Evolutionary conservation across 2,888 invertebrate species (phyloP), one percentile per base, ranked within the genome.

Genomic region (Congeria kusceri): DNA sequence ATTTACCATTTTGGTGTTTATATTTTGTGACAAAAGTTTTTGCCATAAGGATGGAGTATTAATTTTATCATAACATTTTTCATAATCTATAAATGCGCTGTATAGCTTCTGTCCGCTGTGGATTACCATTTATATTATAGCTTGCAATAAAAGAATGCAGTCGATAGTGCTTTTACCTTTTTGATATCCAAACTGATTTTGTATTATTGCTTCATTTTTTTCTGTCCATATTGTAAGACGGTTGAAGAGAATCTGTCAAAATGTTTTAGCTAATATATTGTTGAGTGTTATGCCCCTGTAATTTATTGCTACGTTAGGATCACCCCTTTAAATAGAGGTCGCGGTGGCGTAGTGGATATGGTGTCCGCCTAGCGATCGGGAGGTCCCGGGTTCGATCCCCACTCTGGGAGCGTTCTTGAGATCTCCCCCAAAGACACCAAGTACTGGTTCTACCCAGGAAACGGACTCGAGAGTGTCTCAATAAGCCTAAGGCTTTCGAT

Each of bases 51-150:
- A 20, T 39, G 39, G 44, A 4, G 25, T 7, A 25, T 62, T 44
- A n/a, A 62, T 62, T 62, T 62, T 62, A 44, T 62, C 62, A 20
- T 44, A 32, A 62, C 62, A 29, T 20, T 32, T 32, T 32, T 32
- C 32, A 32, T 32, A 32, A 32, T 32, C 32, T 32, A 32, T 32
- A 9, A 32, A 62, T 25, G 44, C 62, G 23, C 62, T 44, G 23
- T 62, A 32, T n/a, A 62, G 18, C n/a, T 62, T 62, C n/a, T 39
- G 27, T 5, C 62, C 62, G 18, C 44, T 23, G 23, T 62, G 39
- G 2, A 62, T 15, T 20, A 62, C 20, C n/a, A 32, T 39, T 2
- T 29, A 62, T 39, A 62, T 32, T 0, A 62, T 25, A 3, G 62
- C 39, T 13, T 29, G 62, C 15, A 62, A 28, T 11, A 62, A 44